Evolutionary conservation across 2,888 invertebrate species (phyloP).

Genomic region (Dysmachus trigonus): DNA sequence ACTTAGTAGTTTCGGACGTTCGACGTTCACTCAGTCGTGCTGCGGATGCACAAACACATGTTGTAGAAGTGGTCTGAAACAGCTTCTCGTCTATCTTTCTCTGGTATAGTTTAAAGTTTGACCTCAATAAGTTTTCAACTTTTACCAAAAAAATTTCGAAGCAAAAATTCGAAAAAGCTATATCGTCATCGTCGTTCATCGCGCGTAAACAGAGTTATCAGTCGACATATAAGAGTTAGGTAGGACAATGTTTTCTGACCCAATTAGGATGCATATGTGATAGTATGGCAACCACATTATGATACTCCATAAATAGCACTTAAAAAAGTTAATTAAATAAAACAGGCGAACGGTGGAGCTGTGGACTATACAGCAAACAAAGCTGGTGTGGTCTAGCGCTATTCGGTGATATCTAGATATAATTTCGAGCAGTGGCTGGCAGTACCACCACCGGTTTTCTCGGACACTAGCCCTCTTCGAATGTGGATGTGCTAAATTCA

Average conservation of each 20-base stretch:
- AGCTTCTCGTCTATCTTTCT: not conserved
- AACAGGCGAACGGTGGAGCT: not conserved
- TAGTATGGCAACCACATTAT: not conserved
- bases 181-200: not conserved
- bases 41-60: not conserved
- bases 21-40: not conserved
- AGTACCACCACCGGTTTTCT: not conserved
- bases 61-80: not conserved
- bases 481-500: constrained; percentile 45
- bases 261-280: not conserved
- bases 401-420: not conserved
- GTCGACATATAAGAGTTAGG: not conserved
- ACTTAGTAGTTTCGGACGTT: not conserved
- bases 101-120: not conserved
- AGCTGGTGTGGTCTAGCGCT: not conserved
- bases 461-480: not conserved
- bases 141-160: not conserved
- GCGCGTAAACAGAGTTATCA: not conserved
- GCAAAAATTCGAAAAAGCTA: not conserved
- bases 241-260: not conserved
- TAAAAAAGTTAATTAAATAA: constrained; percentile 15
- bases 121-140: not conserved
- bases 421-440: not conserved
- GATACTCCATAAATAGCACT: not conserved
- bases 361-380: not conserved